Base-by-base conservation (phyloP, 2,797 vertebrate genomes). In the Neoniphon sammara region DNA sequence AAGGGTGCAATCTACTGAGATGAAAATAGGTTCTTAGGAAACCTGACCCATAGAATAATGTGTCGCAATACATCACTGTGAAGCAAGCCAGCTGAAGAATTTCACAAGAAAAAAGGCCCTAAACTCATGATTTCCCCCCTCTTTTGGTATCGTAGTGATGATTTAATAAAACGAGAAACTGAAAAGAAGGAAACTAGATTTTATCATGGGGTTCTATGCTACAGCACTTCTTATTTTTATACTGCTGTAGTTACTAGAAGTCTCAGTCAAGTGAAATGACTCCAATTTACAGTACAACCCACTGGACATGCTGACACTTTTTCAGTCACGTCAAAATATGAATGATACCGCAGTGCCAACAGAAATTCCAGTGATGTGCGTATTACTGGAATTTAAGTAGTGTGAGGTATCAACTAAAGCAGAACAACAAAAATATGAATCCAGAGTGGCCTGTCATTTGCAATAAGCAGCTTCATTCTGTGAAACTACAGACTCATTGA, bases 21-120 rank as follows among this genome's bases (percentile, higher is more conserved):
- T 84, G 69, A 80, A 60, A 44, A 4, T 44, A 44, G 3, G 14
- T 12, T 15, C 14, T 15, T 79, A 86, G 71, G 83, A 88, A 91
- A 89, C 78, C 81, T 89, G 82, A 91, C 84, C 85, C 84, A 88
- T 90, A 90, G 84, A 82, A 81, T 81, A 75, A 80, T 50, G 74
- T 92, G 87, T 90, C 77, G 92, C 86, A 90, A 92, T 75, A 78
- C 68, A 60, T 78, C 76, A 57, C 54, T 84, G 82, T 85, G 77
- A 85, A 82, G 89, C 87, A 92, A 93, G 81, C 70, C 70, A 69
- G 74, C 66, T 67, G 59, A 72, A 68, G 64, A 44, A 89, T 92
- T 93, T 88, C 91, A 85, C 89, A 92, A 93, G 87, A 23, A 14
- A 59, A 82, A 80, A 66, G 14, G 71, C 58, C 65, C 80, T 74